Base-by-base conservation (phyloP, 2,797 vertebrate species). In the Zalophus californianus region DNA sequence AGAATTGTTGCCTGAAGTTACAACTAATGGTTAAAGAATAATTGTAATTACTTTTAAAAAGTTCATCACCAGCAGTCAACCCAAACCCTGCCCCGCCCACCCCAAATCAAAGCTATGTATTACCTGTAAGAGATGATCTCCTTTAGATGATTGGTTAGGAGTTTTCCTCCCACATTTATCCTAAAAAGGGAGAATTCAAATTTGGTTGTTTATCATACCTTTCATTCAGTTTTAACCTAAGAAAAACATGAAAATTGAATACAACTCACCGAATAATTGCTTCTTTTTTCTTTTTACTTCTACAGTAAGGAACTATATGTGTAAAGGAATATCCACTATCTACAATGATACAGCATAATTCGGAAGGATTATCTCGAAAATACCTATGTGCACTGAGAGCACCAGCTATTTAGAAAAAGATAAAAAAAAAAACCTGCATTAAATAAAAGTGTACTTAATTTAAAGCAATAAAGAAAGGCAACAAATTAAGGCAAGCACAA, bases 121-220 rank as follows among this genome's bases (percentile, higher is more conserved):
- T 98, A 99, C 99, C 99, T 99, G 98, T 99, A 99, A 12, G 99
- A 99, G 97, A 99, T 99, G 14, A 99, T 99, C 98, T 99, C 99
- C 98, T 99, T 99, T 77, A 99, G 98, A 98, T 99, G 99, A 98
- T 99, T 99, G 78, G 99, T 99, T 98, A 99, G 98, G 50, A 99
- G 99, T 84, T 99, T 99, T 97, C 99, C 99, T 95, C 99, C 99
- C 44, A 99, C 99, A 41, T 99, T 99, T 97, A 99, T 98, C 99
- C 99, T 99, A 91, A 52, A 98, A 92, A 90, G 68, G 58, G 84
- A 84, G n/a, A 98, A 86, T 79, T 72, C 48, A 96, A 90, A 89
- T 94, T 91, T 94, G 79, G 68, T 80, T 97, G 68, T 90, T 86
- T 82, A 91, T 54, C 41, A 80, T 20, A 88, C 20, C 80, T 68